phyloP scores from a whole-genome alignment of 2,888 invertebrate species.

The Ectemnius cavifrons region DNA sequence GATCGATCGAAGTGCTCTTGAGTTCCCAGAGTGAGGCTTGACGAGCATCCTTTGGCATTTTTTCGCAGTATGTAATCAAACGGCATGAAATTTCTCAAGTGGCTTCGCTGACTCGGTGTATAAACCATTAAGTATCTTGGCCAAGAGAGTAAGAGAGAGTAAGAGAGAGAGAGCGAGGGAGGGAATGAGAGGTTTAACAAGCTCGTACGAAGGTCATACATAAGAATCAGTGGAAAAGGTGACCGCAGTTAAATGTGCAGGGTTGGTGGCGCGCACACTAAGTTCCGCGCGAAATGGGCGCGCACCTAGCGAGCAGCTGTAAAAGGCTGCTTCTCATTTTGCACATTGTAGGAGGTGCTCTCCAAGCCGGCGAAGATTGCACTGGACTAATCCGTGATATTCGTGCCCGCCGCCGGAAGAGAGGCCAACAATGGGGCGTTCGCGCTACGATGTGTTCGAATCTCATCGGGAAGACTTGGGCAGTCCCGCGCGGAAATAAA shows the following conservation, averaged over 20 bases:
- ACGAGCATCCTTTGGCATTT: not conserved
- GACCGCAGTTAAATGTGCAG: constrained; percentile 33
- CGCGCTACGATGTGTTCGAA: constrained; percentile 21
- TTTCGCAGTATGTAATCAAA: not conserved
- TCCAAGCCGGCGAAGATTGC: constrained; percentile 39
- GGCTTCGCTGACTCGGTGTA: not conserved
- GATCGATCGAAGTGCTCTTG: no score
- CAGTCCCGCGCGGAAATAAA: not conserved
- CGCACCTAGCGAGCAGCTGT: constrained; percentile 39
- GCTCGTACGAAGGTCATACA: no score
- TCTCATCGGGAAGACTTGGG: constrained; percentile 10
- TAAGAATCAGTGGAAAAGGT: constrained; percentile 12
- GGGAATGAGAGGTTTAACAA: constrained; percentile 20
- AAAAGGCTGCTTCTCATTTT: constrained; percentile 55
- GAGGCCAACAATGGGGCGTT: constrained; percentile 27
- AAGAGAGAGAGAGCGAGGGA: not conserved
- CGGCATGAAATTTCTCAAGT: not conserved
- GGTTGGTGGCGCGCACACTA: not conserved
- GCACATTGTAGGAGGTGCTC: constrained; percentile 45
- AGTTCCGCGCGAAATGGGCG: not conserved
- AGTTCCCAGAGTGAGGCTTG: no score
- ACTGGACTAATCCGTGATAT: constrained; percentile 46
- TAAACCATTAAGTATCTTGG: constrained; percentile 3
- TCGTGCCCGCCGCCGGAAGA: constrained; percentile 25
- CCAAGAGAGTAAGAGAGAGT: not conserved